A percentile compares a stretch with the other conserved stretches of the same genome.
Evolutionary conservation across 2,888 invertebrate genomes (phyloP).

Genomic region (Nephrotoma appendiculata): DNA sequence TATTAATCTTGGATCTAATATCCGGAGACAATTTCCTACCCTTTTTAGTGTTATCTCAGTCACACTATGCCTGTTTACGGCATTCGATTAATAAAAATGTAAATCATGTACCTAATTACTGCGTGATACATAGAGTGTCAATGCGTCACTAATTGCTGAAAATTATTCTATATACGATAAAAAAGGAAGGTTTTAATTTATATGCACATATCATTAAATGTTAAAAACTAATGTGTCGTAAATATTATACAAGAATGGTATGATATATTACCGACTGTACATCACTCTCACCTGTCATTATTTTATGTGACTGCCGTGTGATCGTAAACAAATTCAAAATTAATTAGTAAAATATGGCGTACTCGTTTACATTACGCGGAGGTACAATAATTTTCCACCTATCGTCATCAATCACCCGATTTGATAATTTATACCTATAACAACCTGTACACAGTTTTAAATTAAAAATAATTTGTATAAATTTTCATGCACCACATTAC

Average conservation of each 20-base stretch:
- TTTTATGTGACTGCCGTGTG: background rate
- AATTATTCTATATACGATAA: background rate
- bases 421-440: background rate
- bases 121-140: background rate
- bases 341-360: background rate
- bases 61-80: background rate
- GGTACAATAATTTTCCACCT: background rate
- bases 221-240: background rate
- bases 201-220: background rate
- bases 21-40: background rate
- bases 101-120: background rate
- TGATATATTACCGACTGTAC: background rate
- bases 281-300: background rate
- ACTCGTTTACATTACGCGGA: background rate
- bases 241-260: background rate
- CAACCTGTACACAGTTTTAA: background rate
- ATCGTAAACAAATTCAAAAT: background rate
- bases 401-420: background rate
- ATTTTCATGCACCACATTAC: no score
- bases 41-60: background rate
- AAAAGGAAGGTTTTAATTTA: background rate
- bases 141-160: background rate
- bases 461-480: no score
- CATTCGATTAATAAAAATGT: background rate
- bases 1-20: background rate